phyloP scores from a whole-genome alignment of 1,140 invertebrate species.

The Platyscapa corneri region DNA sequence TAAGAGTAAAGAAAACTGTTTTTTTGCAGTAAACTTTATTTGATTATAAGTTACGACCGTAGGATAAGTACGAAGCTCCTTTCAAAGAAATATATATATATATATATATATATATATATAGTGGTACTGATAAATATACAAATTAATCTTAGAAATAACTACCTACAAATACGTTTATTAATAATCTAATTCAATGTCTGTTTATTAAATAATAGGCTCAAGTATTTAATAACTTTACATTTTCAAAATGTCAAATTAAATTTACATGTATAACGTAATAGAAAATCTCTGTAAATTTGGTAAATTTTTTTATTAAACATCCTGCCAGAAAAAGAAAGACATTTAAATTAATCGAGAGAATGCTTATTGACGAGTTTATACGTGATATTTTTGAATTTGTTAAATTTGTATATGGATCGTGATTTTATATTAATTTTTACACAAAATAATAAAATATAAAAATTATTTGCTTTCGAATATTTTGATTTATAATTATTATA shows the following conservation, averaged over 20 bases:
- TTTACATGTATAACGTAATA: no score
- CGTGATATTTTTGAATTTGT: no score
- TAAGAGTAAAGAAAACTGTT: neutral
- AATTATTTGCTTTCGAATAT: neutral
- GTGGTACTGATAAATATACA: neutral
- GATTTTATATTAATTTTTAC: constrained; percentile 25
- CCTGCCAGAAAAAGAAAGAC: neutral
- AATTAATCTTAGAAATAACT: neutral
- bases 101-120: neutral
- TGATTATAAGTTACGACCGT: no score
- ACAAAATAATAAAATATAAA: constrained; percentile 2
- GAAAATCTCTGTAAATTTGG: neutral
- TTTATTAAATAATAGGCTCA: neutral
- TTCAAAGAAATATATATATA: no score
- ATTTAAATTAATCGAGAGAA: neutral
- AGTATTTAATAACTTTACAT: neutral
- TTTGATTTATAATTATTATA: neutral
- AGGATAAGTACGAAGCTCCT: no score
- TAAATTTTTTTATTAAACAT: neutral
- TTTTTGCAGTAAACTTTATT: no score
- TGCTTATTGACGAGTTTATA: neutral
- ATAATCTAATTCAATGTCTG: neutral
- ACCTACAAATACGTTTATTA: neutral
- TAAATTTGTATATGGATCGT: neutral
- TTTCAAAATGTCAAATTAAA: neutral